phyloP scores from a whole-genome alignment of 2,113 vertebrate genomes.

The Proteles cristata region DNA sequence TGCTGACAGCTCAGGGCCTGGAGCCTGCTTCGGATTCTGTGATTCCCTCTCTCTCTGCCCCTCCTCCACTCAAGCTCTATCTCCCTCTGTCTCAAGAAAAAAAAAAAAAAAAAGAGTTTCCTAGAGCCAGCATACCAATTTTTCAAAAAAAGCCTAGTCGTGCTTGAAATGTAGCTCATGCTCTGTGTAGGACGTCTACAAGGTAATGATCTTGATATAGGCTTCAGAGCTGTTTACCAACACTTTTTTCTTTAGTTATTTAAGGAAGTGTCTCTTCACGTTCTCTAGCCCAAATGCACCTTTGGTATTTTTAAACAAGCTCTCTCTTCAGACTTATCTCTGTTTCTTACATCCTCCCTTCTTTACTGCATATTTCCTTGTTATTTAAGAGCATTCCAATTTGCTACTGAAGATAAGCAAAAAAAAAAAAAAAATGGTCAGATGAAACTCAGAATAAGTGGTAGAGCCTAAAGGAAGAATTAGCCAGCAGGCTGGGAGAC shows the following conservation, averaged over 20 bases:
- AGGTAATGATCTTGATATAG: not conserved
- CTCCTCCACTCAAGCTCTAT: too few relatives aligned
- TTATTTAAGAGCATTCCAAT: conserved; percentile 27
- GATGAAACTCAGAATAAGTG: not conserved
- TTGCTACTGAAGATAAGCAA: not conserved
- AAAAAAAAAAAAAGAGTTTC: too few relatives aligned
- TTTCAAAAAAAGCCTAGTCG: not conserved
- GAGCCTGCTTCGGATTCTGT: too few relatives aligned
- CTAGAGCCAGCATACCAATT: not conserved
- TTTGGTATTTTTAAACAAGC: conserved; percentile 58
- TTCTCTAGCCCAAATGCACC: not conserved
- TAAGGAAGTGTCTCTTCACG: not conserved
- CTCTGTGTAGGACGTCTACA: not conserved
- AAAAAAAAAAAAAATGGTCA: not conserved
- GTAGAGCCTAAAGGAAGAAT: conserved; percentile 17
- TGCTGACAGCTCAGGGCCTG: too few relatives aligned
- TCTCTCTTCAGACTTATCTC: not conserved
- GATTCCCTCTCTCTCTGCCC: too few relatives aligned
- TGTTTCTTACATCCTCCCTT: conserved; percentile 17
- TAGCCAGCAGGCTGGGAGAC: conserved; percentile 5
- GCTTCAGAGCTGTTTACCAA: conserved; percentile 59
- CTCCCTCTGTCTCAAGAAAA: too few relatives aligned
- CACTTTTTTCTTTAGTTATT: not conserved
- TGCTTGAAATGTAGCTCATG: not conserved
- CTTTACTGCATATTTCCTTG: conserved; percentile 27